Percentiles rank a stretch among this genome's conserved stretches.
Conservation (phyloP, 2,888 invertebrate species). For the Drosophila conformis region DNA sequence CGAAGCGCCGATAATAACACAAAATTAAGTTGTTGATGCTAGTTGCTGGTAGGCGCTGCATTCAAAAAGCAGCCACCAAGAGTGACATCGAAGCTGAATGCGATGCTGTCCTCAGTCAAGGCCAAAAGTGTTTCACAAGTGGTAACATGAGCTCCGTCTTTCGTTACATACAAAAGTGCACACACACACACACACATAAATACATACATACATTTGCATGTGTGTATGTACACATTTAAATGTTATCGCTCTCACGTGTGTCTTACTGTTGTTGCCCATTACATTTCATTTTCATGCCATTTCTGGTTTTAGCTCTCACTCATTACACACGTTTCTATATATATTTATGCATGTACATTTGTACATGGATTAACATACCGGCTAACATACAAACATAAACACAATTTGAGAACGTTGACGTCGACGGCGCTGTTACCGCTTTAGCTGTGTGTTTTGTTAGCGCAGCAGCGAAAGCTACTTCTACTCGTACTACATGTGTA, state of each 20-base stretch:
- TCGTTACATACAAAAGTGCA: constrained; percentile 14
- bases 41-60: constrained; percentile 23
- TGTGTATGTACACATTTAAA: constrained; percentile 43
- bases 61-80: background rate
- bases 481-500: constrained; percentile 50
- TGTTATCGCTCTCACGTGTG: constrained; percentile 35
- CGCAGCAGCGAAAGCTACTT: constrained; percentile 61
- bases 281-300: constrained; percentile 74
- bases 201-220: constrained; percentile 21
- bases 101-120: constrained; percentile 21
- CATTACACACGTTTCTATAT: constrained; percentile 58
- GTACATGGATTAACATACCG: constrained; percentile 40
- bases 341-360: constrained; percentile 15
- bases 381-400: constrained; percentile 60
- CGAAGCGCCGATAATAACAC: constrained; percentile 53
- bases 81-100: constrained; percentile 14
- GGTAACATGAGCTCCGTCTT: constrained; percentile 21
- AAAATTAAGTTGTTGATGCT: constrained; percentile 62
- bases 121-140: background rate
- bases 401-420: constrained; percentile 70
- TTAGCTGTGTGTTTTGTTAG: constrained; percentile 53
- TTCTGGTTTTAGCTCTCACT: constrained; percentile 73
- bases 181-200: constrained; percentile 9
- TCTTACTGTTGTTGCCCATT: constrained; percentile 54
- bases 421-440: constrained; percentile 62